Conservation (phyloP, 2,113 vertebrate species). For the Prunella fulvescens region DNA sequence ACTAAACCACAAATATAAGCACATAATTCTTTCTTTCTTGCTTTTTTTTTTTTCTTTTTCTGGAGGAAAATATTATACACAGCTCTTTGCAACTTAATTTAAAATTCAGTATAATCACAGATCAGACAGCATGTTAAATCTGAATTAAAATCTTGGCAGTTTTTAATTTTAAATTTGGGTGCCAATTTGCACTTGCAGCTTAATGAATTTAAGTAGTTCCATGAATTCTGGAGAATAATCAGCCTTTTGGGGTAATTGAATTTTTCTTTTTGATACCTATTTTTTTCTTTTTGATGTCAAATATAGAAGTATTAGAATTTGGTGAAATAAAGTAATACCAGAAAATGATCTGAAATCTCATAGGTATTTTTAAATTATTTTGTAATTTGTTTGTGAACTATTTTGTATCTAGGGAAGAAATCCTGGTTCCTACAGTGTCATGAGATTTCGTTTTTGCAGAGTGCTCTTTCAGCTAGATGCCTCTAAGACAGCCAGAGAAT, state of each 20-base stretch:
- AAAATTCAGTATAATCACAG: background rate
- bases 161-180: constrained; percentile 21
- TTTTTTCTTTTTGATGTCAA: no score
- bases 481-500: background rate
- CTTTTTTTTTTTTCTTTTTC: background rate
- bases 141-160: background rate
- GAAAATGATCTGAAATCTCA: background rate
- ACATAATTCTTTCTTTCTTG: background rate
- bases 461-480: background rate
- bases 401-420: background rate
- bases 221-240: background rate
- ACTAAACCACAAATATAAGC: background rate
- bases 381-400: background rate
- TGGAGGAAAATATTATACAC: background rate
- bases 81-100: background rate
- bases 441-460: background rate
- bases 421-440: background rate
- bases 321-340: background rate
- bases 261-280: background rate
- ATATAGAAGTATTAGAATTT: background rate
- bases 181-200: background rate
- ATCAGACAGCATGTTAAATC: background rate
- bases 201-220: background rate
- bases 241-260: background rate
- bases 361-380: background rate